These are phyloP conservation scores for Eudyptes chrysolophus DNA, from an alignment of 2,113 vertebrate genomes.

Conservation along the genomic window DNA sequence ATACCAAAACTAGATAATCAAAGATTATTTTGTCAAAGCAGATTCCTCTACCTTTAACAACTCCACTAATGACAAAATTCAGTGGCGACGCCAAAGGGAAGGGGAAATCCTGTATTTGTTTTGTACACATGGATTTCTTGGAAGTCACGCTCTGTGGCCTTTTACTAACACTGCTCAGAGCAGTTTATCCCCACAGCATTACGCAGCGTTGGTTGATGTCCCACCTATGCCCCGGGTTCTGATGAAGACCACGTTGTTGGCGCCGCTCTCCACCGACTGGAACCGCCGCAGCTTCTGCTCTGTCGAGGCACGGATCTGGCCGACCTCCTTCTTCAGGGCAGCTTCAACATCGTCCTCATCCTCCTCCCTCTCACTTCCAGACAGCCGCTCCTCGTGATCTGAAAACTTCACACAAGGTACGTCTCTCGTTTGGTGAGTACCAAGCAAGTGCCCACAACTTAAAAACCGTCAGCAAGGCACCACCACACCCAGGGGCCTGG, in stretches of 20 bases:
- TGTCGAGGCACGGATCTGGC: constrained; percentile 78
- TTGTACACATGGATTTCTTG: fast-evolving
- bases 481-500: fast-evolving
- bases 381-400: constrained; percentile 67
- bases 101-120: neutral
- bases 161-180: neutral
- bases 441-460: fast-evolving
- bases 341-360: constrained; percentile 85
- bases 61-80: neutral
- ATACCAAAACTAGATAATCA: neutral
- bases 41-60: neutral
- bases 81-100: neutral
- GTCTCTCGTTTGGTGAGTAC: fast-evolving
- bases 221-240: constrained; percentile 87
- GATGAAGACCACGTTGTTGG: constrained; percentile 95
- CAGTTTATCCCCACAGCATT: neutral
- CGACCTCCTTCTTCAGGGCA: constrained; percentile 91
- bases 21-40: neutral
- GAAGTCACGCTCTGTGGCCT: neutral
- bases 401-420: constrained; percentile 69
- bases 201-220: fast-evolving
- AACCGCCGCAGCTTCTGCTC: constrained; percentile 83
- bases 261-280: constrained; percentile 89
- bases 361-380: constrained; percentile 72
- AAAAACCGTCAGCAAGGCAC: fast-evolving